Evolutionary conservation across 2,888 invertebrate genomes (phyloP).

Genomic region (Charanyca ferruginea): DNA sequence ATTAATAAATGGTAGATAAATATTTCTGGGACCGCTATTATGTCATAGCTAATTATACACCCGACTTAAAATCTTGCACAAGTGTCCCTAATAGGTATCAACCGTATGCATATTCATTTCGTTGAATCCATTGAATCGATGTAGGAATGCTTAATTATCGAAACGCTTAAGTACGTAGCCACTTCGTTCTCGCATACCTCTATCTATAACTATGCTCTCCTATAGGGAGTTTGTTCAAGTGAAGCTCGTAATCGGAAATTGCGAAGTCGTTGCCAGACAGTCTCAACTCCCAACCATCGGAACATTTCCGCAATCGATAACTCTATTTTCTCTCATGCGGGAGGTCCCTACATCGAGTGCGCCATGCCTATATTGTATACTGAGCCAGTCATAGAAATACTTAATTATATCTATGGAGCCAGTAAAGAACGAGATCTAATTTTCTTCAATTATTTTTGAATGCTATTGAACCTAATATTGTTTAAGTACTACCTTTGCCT

Average conservation of each 20-base stretch:
- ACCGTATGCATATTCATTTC: constrained; percentile 58
- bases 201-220: neutral
- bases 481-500: neutral
- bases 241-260: constrained; percentile 29
- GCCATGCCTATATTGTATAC: neutral
- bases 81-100: constrained; percentile 50
- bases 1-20: constrained; percentile 36
- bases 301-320: constrained; percentile 58
- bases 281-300: neutral
- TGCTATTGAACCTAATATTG: neutral
- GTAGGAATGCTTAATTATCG: constrained; percentile 49
- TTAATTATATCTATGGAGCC: too few species aligned
- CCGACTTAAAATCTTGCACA: constrained; percentile 46
- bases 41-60: constrained; percentile 48
- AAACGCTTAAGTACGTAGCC: constrained; percentile 42
- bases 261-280: constrained; percentile 34
- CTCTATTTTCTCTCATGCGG: constrained; percentile 35
- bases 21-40: constrained; percentile 36
- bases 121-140: constrained; percentile 49
- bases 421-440: neutral
- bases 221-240: constrained; percentile 28
- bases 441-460: neutral
- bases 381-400: too few species aligned
- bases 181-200: constrained; percentile 14
- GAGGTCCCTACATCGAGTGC: constrained; percentile 11